A percentile compares a stretch with the other conserved stretches of the same genome.
Conservation (phyloP, 2,113 vertebrate species). For the Cyrtonyx montezumae region DNA sequence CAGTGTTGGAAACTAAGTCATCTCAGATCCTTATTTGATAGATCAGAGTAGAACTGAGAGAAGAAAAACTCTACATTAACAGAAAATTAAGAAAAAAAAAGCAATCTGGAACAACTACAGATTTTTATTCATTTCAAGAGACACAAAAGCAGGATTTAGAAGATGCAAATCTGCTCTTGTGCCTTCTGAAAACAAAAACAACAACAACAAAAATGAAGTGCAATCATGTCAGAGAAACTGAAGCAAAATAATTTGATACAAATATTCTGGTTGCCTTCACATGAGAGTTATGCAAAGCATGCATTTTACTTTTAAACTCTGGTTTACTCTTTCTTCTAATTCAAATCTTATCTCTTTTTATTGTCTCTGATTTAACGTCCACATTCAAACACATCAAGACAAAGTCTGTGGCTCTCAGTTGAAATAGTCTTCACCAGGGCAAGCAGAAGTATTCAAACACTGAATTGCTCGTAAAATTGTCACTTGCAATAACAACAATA, state of each 20-base stretch:
- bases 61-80: background rate
- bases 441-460: background rate
- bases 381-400: background rate
- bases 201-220: background rate
- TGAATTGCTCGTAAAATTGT: background rate
- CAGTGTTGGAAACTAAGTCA: background rate
- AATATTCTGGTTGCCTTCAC: background rate
- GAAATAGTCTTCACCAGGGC: background rate
- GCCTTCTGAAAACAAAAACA: background rate
- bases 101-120: background rate
- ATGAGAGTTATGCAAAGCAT: background rate
- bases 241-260: background rate
- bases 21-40: background rate
- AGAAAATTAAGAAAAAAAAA: rapidly evolving
- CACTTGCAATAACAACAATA: background rate
- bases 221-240: background rate
- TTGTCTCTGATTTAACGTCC: background rate
- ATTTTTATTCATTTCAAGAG: background rate
- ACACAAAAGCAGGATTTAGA: background rate
- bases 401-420: background rate
- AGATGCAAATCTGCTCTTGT: background rate
- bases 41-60: background rate
- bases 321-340: background rate
- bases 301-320: background rate
- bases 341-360: background rate